A percentile compares a stretch with the other conserved stretches of the same genome.
These are phyloP conservation scores for Trichonephila clavipes DNA, from an alignment of 1,140 invertebrate species.

Conservation along the genomic window DNA sequence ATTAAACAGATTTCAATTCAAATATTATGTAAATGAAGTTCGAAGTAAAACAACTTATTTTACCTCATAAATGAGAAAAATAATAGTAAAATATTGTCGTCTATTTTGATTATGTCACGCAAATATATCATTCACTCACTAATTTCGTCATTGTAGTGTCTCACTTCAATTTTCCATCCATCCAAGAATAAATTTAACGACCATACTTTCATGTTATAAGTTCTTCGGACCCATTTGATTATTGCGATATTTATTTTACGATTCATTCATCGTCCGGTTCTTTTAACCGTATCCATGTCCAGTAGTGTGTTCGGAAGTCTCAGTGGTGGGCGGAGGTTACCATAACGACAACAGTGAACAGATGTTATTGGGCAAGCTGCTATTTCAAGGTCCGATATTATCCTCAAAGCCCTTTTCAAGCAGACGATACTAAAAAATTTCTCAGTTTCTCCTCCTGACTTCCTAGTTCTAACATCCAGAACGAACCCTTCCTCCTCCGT, in stretches of 20 bases:
- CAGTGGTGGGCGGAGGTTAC: slow-evolving; percentile 32
- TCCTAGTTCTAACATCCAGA: not conserved
- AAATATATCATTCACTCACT: too few species aligned
- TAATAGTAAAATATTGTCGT: too few species aligned
- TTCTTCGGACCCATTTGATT: not conserved
- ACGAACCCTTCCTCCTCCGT: not conserved
- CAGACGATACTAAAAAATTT: slow-evolving; percentile 13
- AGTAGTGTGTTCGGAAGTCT: not conserved
- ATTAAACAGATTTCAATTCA: too few species aligned
- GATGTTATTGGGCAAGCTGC: slow-evolving; percentile 55
- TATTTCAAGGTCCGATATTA: slow-evolving; percentile 22
- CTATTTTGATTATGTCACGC: too few species aligned
- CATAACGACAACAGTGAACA: slow-evolving; percentile 53
- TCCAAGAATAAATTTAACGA: not conserved
- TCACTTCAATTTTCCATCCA: not conserved
- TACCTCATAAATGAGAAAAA: too few species aligned
- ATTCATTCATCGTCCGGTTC: not conserved
- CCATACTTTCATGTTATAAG: not conserved
- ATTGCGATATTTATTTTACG: not conserved
- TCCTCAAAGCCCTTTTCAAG: slow-evolving; percentile 6
- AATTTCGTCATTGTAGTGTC: too few species aligned
- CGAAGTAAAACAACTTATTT: too few species aligned
- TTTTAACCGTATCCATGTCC: slow-evolving; percentile 1
- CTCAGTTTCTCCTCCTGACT: slow-evolving; percentile 28
- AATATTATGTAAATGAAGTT: too few species aligned